Percentiles rank a stretch among this genome's conserved stretches.
Evolutionary conservation across 1,140 invertebrate genomes (phyloP).

Genomic region (Probaryconus sp.): DNA sequence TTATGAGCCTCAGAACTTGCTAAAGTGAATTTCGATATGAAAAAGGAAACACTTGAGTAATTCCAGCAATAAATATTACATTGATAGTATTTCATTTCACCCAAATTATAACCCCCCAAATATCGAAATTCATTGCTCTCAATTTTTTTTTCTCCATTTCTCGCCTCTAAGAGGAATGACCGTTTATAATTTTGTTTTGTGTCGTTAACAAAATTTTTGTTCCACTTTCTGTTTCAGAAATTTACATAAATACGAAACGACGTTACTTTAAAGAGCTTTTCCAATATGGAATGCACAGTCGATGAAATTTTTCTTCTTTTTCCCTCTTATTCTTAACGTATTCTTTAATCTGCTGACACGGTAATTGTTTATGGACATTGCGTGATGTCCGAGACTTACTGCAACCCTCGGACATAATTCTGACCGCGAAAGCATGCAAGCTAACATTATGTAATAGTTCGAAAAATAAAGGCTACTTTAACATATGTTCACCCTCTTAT

Average conservation of each 20-base stretch:
- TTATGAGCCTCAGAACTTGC: conserved; percentile 44
- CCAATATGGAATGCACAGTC: too few relatives aligned
- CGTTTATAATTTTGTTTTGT: too few relatives aligned
- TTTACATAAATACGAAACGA: too few relatives aligned
- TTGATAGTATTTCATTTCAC: conserved; percentile 16
- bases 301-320: too few relatives aligned
- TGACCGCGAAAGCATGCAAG: conserved; percentile 54
- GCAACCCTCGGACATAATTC: conserved; percentile 41
- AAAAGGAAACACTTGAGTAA: conserved; percentile 26
- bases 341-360: conserved; percentile 56
- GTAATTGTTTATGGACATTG: conserved; percentile 61
- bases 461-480: conserved; percentile 54
- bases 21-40: conserved; percentile 53
- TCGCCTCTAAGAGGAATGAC: too few relatives aligned
- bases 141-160: conserved; percentile 2
- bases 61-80: conserved; percentile 48
- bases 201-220: too few relatives aligned
- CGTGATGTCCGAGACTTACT: conserved; percentile 49
- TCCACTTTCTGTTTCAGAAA: too few relatives aligned
- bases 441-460: conserved; percentile 53
- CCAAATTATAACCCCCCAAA: conserved; percentile 16
- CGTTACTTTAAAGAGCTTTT: too few relatives aligned
- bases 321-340: conserved; percentile 24
- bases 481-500: conserved; percentile 52
- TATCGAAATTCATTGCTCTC: too few relatives aligned